Evolutionary conservation across 2,113 vertebrate species (phyloP).

Genomic region (Anas platyrhynchos): DNA sequence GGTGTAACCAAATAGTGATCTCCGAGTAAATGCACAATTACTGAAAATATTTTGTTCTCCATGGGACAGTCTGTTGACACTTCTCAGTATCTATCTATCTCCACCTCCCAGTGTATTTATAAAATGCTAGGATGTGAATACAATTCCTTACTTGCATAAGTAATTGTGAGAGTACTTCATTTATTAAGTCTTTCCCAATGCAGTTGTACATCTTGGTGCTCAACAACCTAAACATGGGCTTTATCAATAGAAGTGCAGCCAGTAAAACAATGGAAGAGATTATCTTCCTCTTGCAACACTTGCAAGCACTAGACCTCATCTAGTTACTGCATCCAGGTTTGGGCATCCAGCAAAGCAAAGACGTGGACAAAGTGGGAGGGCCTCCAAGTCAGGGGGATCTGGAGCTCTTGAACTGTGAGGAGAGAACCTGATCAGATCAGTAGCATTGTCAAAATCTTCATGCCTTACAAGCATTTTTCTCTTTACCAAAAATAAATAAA

Average conservation of each 20-base stretch:
- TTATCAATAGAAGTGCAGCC: background rate
- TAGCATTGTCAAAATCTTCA: background rate
- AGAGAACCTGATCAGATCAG: background rate
- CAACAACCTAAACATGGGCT: background rate
- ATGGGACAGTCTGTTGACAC: background rate
- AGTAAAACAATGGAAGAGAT: background rate
- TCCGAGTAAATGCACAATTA: background rate
- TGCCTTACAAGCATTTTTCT: background rate
- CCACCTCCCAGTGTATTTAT: background rate
- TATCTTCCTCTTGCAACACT: background rate
- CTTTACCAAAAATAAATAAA: background rate
- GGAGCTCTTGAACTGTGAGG: background rate
- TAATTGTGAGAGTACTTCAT: background rate
- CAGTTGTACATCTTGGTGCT: no score
- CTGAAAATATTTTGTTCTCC: background rate
- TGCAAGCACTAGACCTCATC: background rate
- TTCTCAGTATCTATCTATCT: background rate
- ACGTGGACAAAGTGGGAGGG: background rate
- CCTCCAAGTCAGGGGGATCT: no score
- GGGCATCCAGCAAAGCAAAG: background rate
- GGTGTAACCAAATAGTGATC: background rate
- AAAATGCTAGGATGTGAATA: background rate
- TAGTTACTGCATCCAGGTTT: background rate
- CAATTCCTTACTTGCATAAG: no score
- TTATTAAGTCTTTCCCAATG: background rate